These are phyloP conservation scores for Sigmodon hispidus DNA, from an alignment of 2,113 vertebrate species.

Conservation along the genomic window DNA sequence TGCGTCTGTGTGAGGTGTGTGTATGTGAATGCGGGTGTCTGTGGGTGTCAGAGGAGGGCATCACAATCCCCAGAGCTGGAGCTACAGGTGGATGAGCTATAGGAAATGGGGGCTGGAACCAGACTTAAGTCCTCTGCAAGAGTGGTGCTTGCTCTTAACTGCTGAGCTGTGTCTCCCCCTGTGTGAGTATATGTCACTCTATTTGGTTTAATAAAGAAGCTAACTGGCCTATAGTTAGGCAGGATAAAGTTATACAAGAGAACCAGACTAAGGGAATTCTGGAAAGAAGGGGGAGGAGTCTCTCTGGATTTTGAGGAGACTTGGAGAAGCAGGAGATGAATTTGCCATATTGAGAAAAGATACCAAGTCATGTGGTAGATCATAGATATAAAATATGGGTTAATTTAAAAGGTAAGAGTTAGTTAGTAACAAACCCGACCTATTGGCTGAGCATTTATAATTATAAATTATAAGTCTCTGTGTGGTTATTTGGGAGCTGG, in stretches of 20 bases:
- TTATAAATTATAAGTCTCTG: background rate
- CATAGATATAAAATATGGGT: background rate
- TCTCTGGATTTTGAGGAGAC: background rate
- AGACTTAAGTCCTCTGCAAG: background rate
- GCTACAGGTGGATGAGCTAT: background rate
- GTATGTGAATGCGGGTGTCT: background rate
- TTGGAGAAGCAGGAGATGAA: background rate
- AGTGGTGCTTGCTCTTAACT: background rate
- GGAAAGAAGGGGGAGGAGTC: background rate
- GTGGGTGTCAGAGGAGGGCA: background rate
- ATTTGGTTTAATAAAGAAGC: background rate
- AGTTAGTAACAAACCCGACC: background rate
- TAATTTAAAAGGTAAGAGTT: background rate
- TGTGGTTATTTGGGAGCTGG: background rate
- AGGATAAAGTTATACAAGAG: background rate
- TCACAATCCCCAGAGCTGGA: background rate
- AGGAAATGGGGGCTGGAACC: background rate
- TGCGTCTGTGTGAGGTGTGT: background rate
- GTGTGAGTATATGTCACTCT: background rate
- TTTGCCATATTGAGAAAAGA: background rate
- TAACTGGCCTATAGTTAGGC: background rate
- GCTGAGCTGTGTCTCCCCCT: background rate
- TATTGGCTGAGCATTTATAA: background rate
- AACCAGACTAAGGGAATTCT: background rate
- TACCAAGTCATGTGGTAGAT: background rate